Conservation (phyloP, 2,888 invertebrate species). For the Apotomis capreana region DNA sequence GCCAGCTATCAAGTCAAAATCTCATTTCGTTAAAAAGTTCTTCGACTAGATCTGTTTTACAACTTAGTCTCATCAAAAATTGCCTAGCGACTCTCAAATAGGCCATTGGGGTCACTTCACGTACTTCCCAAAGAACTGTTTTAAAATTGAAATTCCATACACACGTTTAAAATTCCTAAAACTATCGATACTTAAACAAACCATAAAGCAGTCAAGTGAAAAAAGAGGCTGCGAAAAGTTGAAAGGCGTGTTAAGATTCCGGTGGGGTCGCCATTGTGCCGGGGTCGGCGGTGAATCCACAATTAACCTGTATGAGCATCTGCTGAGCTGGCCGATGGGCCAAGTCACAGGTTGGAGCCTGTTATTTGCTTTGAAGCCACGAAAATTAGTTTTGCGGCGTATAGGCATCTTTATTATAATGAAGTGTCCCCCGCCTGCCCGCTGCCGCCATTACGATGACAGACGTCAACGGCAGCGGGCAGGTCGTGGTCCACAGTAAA, state of each 20-base stretch:
- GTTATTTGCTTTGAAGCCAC: neutral
- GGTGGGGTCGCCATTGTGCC: conserved; percentile 64
- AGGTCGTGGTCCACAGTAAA: too few species aligned
- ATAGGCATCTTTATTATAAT: too few species aligned
- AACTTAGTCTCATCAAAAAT: neutral
- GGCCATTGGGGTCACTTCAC: neutral
- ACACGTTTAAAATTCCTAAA: conserved; percentile 11
- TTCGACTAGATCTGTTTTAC: too few species aligned
- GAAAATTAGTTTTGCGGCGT: neutral
- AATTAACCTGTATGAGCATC: conserved; percentile 75
- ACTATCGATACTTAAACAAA: conserved; percentile 23
- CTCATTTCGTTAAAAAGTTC: too few species aligned
- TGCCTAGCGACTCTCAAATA: conserved; percentile 17
- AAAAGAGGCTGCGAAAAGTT: conserved; percentile 37
- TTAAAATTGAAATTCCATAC: conserved; percentile 25
- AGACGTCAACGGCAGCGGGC: too few species aligned
- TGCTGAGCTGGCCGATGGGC: conserved; percentile 55
- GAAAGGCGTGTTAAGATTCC: conserved; percentile 64
- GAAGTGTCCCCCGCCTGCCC: too few species aligned
- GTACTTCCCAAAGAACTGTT: conserved; percentile 4
- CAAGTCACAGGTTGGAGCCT: conserved; percentile 20
- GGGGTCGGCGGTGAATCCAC: conserved; percentile 69
- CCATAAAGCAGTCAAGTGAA: conserved; percentile 21
- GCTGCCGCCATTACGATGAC: too few species aligned
- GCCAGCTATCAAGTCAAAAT: too few species aligned